A percentile compares a stretch with the other conserved stretches of the same genome.
These are phyloP conservation scores for Danio choprae DNA, from an alignment of 2,797 vertebrate species.

Conservation along the genomic window DNA sequence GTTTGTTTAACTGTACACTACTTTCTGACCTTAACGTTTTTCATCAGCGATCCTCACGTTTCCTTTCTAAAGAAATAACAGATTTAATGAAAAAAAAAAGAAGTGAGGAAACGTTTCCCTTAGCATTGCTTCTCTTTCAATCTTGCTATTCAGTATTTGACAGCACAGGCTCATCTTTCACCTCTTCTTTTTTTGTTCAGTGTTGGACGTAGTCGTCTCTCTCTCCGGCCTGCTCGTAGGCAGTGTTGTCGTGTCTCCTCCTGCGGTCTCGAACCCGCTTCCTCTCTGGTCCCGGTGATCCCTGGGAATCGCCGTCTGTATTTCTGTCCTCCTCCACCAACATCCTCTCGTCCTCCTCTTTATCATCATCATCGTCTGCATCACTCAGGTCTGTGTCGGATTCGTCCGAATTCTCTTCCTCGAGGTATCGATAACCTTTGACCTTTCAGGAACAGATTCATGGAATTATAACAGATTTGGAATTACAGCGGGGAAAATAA, in stretches of 20 bases:
- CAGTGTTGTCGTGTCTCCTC: conserved; percentile 50
- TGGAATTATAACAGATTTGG: neutral
- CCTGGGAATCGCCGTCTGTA: conserved; percentile 46
- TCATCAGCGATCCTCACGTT: neutral
- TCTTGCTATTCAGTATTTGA: conserved; percentile 14
- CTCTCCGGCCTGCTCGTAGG: conserved; percentile 51
- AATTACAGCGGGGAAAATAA: too few relatives aligned
- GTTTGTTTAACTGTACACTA: neutral
- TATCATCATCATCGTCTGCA: conserved; percentile 59
- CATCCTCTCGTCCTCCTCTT: conserved; percentile 47
- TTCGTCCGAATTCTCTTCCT: conserved; percentile 92
- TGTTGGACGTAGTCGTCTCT: conserved; percentile 40
- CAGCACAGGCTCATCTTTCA: neutral
- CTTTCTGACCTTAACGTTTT: conserved; percentile 19
- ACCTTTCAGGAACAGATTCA: conserved; percentile 67
- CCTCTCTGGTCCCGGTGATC: conserved; percentile 65
- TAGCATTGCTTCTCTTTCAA: neutral
- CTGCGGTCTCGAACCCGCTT: conserved; percentile 55
- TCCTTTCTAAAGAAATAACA: conserved; percentile 7
- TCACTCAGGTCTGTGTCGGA: conserved; percentile 80
- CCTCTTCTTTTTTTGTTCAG: conserved; percentile 8
- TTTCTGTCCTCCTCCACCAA: conserved; percentile 57
- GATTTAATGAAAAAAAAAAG: neutral
- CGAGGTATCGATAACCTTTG: conserved; percentile 94
- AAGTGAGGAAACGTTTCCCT: neutral